Percentiles rank a stretch among this genome's conserved stretches.
phyloP scores from a whole-genome alignment of 2,113 vertebrate species.

The Mirounga angustirostris region DNA sequence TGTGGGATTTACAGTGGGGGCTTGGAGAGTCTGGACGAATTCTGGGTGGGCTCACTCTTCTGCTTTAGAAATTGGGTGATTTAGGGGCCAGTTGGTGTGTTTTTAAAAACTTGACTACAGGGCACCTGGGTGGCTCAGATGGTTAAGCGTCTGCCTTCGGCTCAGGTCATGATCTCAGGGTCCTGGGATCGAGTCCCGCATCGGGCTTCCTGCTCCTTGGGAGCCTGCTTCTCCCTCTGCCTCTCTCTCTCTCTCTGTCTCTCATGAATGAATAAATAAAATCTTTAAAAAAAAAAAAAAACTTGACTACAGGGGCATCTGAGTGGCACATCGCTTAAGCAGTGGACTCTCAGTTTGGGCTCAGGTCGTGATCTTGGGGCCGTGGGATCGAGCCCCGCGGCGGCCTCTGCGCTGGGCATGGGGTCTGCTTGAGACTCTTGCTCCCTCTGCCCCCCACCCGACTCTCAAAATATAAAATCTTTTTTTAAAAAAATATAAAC shows the following conservation, averaged over 20 bases:
- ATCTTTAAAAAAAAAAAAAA: background rate
- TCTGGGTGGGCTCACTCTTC: background rate
- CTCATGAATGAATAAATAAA: no score
- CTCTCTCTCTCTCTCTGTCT: no score
- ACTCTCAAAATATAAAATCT: background rate
- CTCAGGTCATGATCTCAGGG: no score
- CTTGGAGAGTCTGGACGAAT: background rate
- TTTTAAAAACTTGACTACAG: background rate
- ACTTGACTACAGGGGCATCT: background rate
- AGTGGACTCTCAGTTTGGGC: background rate
- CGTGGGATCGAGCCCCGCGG: background rate
- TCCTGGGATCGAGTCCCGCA: no score
- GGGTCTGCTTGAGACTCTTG: background rate
- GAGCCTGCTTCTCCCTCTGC: no score
- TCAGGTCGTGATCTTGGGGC: background rate
- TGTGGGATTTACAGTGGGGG: background rate
- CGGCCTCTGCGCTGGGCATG: fast-evolving
- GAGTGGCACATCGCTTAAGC: background rate
- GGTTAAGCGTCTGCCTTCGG: no score
- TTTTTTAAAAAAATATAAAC: background rate
- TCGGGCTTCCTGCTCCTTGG: no score
- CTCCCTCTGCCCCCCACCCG: background rate
- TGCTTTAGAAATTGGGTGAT: background rate
- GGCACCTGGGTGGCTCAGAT: background rate
- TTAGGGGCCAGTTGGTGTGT: background rate